Percentiles rank a stretch among this genome's conserved stretches.
Conservation (phyloP, 1,140 invertebrate species). For the Drosophila aff. region DNA sequence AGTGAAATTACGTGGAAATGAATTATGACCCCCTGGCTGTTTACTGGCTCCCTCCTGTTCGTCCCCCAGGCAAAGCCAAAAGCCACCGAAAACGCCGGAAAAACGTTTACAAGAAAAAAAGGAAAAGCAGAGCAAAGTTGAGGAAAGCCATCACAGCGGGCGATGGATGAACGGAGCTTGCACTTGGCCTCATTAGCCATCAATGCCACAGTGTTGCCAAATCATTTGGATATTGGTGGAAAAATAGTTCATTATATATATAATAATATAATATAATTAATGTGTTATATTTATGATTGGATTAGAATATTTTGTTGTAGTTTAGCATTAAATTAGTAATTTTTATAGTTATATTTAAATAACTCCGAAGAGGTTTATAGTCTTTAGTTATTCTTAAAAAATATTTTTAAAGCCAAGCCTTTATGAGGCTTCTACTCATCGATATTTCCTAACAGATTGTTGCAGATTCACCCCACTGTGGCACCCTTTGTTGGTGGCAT, state of each 20-base stretch:
- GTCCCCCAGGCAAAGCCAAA: background rate
- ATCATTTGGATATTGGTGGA: background rate
- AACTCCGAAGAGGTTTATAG: background rate
- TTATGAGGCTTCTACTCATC: no score
- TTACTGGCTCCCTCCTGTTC: background rate
- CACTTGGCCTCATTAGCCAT: constrained; percentile 39
- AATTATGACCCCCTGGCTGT: constrained; percentile 55
- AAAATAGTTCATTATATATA: background rate
- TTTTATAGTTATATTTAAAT: background rate
- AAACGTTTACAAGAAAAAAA: constrained; percentile 31
- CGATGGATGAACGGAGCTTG: constrained; percentile 1
- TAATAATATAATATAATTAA: background rate
- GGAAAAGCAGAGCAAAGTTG: constrained; percentile 27
- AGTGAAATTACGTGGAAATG: constrained; percentile 80
- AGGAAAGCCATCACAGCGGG: constrained; percentile 52
- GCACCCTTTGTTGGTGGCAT: constrained; percentile 5
- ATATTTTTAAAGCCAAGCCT: background rate
- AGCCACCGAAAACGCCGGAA: constrained; percentile 45
- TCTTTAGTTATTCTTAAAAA: background rate
- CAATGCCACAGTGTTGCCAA: constrained; percentile 10
- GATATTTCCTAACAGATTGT: background rate
- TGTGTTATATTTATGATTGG: background rate
- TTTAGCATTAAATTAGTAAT: background rate
- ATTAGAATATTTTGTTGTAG: background rate
- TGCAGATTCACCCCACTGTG: background rate